A percentile compares a stretch with the other conserved stretches of the same genome.
Conservation (phyloP, 1,140 invertebrate genomes). For the Drosophila mojavensis region DNA sequence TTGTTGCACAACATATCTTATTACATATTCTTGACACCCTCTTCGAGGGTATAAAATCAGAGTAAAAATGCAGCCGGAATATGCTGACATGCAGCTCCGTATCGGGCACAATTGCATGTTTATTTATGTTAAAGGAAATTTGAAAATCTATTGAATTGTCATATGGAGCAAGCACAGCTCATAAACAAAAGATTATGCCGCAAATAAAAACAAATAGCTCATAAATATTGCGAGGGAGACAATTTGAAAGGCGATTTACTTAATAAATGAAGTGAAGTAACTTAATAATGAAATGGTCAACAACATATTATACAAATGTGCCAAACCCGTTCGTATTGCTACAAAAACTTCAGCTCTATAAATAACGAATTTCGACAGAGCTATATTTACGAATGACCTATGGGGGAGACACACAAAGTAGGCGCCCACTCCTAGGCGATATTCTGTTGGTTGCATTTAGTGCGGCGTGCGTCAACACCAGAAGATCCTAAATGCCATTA, state of each 20-base stretch:
- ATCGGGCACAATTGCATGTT: conserved; percentile 1
- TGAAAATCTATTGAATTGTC: background rate
- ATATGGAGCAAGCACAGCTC: background rate
- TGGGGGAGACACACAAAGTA: too few species aligned
- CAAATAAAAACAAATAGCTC: background rate
- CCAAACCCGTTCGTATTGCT: background rate
- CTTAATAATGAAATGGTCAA: background rate
- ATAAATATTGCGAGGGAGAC: too few species aligned
- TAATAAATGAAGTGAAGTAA: background rate
- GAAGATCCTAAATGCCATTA: conserved; percentile 54
- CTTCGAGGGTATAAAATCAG: too few species aligned
- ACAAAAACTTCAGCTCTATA: background rate
- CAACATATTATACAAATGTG: background rate
- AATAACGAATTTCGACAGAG: background rate
- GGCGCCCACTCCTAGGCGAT: too few species aligned
- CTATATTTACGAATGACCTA: too few species aligned
- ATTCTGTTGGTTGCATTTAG: conserved; percentile 17
- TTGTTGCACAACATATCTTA: too few species aligned
- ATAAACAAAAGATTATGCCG: background rate
- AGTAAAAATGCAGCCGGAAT: background rate
- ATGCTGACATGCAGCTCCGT: conserved; percentile 13
- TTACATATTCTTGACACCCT: too few species aligned
- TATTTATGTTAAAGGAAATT: conserved; percentile 2
- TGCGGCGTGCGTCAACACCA: conserved; percentile 41
- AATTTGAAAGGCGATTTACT: too few species aligned